These are phyloP conservation scores for Daphoenositta chrysoptera DNA, from an alignment of 2,113 vertebrate species.

Conservation along the genomic window DNA sequence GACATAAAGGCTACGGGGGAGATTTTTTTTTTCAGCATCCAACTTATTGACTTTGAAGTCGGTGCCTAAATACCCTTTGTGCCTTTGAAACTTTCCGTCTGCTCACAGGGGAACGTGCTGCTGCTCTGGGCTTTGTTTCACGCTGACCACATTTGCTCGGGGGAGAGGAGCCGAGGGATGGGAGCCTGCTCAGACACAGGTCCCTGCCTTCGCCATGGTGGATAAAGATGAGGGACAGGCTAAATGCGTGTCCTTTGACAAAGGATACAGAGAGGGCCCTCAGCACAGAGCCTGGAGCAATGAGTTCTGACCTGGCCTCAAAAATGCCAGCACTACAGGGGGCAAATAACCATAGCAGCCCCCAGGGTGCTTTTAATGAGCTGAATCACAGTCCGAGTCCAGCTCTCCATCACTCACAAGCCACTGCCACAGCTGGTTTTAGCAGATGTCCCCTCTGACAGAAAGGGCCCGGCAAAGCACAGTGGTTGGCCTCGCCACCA, in stretches of 20 bases:
- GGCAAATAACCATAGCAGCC: constrained; percentile 55
- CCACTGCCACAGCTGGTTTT: constrained; percentile 10
- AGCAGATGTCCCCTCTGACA: constrained; percentile 9
- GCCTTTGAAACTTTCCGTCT: constrained; percentile 64
- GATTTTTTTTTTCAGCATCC: constrained; percentile 57
- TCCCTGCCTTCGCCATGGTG: constrained; percentile 34
- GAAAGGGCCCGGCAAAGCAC: background rate
- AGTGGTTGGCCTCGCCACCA: background rate
- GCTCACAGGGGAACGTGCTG: constrained; percentile 26
- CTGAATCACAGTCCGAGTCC: constrained; percentile 3
- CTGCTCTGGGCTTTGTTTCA: constrained; percentile 51
- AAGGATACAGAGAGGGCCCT: background rate
- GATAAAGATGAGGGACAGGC: constrained; percentile 55
- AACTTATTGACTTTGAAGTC: constrained; percentile 67
- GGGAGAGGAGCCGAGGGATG: background rate
- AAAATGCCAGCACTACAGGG: constrained; percentile 57
- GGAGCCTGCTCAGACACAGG: constrained; percentile 26
- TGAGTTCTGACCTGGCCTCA: constrained; percentile 49
- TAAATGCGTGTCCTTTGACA: constrained; percentile 31
- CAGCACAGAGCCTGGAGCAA: constrained; percentile 26
- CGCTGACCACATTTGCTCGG: constrained; percentile 57
- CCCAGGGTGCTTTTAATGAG: constrained; percentile 55
- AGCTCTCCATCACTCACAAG: constrained; percentile 24
- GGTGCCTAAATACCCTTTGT: constrained; percentile 64
- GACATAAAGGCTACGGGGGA: constrained; percentile 62